Evolutionary conservation across 2,113 vertebrate species (phyloP).

Genomic region (Petromus typicus): DNA sequence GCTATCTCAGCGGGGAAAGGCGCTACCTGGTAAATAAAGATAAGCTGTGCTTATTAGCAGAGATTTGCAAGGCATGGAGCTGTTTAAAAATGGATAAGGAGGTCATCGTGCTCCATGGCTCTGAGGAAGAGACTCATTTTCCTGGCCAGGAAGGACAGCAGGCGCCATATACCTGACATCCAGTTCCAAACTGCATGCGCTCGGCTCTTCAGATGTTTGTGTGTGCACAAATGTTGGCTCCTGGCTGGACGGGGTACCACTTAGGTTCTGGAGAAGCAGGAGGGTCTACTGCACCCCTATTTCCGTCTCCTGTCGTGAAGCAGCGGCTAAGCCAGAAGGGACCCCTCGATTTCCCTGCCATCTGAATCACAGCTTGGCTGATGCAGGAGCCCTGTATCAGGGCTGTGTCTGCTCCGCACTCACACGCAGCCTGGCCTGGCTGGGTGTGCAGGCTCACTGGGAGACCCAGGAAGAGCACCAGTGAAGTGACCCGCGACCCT

Average conservation of each 20-base stretch:
- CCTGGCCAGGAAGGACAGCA: conserved; percentile 8
- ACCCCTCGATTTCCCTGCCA: too few species aligned
- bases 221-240: too few species aligned
- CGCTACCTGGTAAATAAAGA: conserved; percentile 78
- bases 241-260: too few species aligned
- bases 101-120: conserved; percentile 63
- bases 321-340: neutral
- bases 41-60: conserved; percentile 73
- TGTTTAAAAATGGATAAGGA: conserved; percentile 74
- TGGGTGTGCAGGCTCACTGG: neutral
- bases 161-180: neutral
- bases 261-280: neutral
- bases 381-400: too few species aligned
- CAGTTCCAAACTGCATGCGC: too few species aligned
- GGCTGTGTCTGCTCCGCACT: too few species aligned
- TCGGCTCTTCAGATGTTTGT: too few species aligned
- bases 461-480: neutral
- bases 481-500: neutral
- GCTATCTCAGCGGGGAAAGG: conserved; percentile 49
- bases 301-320: neutral
- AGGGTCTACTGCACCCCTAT: accelerated
- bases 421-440: too few species aligned
- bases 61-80: conserved; percentile 75
- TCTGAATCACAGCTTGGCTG: too few species aligned
- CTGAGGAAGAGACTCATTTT: conserved; percentile 45